Conservation (phyloP, 2,113 vertebrate genomes). For the Tinamus guttatus region DNA sequence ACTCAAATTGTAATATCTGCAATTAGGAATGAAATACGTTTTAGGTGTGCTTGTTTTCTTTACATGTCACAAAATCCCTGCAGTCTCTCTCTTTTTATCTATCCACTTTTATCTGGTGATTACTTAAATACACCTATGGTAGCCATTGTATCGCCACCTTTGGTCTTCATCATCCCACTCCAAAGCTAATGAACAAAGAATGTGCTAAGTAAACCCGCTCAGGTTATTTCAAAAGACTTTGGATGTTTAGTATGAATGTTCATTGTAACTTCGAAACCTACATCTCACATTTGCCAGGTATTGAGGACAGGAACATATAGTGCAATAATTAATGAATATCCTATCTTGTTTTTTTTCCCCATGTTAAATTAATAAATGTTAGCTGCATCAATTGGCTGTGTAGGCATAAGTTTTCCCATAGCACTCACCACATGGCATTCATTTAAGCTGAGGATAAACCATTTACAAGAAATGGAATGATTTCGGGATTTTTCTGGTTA, state of each 20-base stretch:
- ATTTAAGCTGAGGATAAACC: not conserved
- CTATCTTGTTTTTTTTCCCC: not conserved
- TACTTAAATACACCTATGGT: not conserved
- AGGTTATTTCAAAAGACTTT: not conserved
- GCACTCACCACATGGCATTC: not conserved
- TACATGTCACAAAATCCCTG: not conserved
- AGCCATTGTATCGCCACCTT: not conserved
- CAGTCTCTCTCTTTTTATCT: not conserved
- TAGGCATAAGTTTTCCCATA: not conserved
- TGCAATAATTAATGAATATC: not conserved
- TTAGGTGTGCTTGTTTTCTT: conserved; percentile 16
- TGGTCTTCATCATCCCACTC: not conserved
- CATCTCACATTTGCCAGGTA: not conserved
- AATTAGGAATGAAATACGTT: not conserved
- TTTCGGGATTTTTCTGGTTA: conserved; percentile 34
- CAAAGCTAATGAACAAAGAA: not conserved
- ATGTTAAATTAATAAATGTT: not conserved
- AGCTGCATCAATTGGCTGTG: not conserved
- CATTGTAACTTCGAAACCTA: not conserved
- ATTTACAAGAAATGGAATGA: not conserved
- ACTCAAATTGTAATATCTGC: conserved; percentile 36
- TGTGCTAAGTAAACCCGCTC: not conserved
- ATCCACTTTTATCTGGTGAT: not conserved
- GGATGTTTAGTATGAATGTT: not conserved
- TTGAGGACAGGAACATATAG: not conserved